phyloP scores from a whole-genome alignment of 2,888 invertebrate species.

The Drosophila pseudotalamancana region DNA sequence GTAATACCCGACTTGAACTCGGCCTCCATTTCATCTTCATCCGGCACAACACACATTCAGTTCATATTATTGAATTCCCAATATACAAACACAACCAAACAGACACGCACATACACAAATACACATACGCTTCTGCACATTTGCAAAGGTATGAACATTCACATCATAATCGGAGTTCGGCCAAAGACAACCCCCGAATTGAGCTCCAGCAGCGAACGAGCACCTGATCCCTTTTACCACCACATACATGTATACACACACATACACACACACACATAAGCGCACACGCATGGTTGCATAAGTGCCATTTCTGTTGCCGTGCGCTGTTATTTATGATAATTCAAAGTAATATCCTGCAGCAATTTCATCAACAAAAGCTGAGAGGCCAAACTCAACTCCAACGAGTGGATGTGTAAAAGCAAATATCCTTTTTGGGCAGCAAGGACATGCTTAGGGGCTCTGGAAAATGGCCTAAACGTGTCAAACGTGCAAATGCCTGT shows the following conservation, averaged over 20 bases:
- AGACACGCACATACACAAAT: neutral
- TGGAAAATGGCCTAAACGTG: constrained; percentile 64
- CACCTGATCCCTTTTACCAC: constrained; percentile 60
- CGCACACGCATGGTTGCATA: constrained; percentile 18
- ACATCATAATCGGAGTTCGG: constrained; percentile 23
- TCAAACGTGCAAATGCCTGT: constrained; percentile 61
- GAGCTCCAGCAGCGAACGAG: constrained; percentile 20
- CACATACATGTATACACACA: constrained; percentile 7
- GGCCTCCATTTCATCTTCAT: constrained; percentile 18
- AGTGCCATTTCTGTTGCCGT: constrained; percentile 42
- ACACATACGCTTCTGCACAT: too few relatives aligned
- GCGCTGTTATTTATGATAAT: constrained; percentile 73
- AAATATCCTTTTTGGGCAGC: constrained; percentile 60
- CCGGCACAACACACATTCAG: constrained; percentile 36
- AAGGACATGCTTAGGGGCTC: constrained; percentile 18
- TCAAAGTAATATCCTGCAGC: constrained; percentile 77
- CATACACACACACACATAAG: neutral
- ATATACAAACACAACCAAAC: constrained; percentile 9
- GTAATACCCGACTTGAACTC: constrained; percentile 14
- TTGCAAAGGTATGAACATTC: neutral
- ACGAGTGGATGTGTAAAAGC: constrained; percentile 44
- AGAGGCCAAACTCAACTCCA: constrained; percentile 23
- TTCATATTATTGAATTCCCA: constrained; percentile 53
- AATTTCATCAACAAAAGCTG: constrained; percentile 73
- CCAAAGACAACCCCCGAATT: constrained; percentile 28